Percentiles rank a stretch among this genome's conserved stretches.
Conservation (phyloP, 2,797 vertebrate species). For the Hemitrygon akajei region DNA sequence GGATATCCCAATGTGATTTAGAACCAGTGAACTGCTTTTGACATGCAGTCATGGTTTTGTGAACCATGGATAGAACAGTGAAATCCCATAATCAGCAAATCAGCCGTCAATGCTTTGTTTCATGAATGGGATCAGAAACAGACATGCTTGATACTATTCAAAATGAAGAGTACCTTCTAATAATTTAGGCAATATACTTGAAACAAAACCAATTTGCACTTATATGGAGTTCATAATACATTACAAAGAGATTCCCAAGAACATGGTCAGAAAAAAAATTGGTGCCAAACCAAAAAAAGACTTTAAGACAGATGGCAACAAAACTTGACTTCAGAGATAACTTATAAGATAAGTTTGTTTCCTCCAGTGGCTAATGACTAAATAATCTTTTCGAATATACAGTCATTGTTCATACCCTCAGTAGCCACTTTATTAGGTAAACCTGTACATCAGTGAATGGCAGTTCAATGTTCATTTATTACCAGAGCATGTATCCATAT, state of each 20-base stretch:
- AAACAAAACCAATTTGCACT: not conserved
- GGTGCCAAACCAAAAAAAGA: not conserved
- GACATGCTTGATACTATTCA: not conserved
- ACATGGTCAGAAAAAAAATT: not conserved
- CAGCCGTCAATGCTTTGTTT: not conserved
- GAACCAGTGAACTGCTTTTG: not conserved
- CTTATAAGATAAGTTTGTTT: not conserved
- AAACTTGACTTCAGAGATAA: not conserved
- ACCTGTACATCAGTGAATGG: too few species aligned
- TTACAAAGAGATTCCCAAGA: not conserved
- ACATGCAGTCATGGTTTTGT: not conserved
- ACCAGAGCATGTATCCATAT: too few species aligned
- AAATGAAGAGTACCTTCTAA: not conserved
- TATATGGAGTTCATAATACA: not conserved
- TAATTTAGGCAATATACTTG: not conserved
- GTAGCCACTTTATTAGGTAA: too few species aligned
- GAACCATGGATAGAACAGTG: not conserved
- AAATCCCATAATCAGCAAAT: not conserved
- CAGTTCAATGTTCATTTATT: too few species aligned
- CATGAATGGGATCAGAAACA: not conserved
- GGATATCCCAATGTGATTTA: not conserved
- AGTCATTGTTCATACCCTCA: too few species aligned
- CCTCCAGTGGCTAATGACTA: too few species aligned
- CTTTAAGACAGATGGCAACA: not conserved
- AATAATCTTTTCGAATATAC: too few species aligned